Evolutionary conservation across 2,113 vertebrate genomes (phyloP).

Genomic region (Ursus arctos): DNA sequence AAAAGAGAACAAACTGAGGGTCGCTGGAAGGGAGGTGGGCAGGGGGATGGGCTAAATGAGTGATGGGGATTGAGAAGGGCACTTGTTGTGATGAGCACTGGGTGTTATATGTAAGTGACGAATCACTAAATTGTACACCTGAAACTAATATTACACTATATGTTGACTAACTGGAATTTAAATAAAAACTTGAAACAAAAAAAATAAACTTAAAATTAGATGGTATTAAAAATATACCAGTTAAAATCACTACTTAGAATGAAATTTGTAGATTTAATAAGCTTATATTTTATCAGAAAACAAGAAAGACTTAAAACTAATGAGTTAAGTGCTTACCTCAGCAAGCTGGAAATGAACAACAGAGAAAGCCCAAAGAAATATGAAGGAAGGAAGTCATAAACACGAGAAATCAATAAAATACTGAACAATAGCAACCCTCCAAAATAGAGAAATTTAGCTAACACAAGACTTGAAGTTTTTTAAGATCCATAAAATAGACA

Average conservation of each 20-base stretch:
- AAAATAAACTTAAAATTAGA: constrained; percentile 42
- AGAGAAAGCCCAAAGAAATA: constrained; percentile 27
- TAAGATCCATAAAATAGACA: neutral
- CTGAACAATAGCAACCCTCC: neutral
- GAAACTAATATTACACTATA: neutral
- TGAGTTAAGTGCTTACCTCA: neutral
- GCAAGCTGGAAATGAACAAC: constrained; percentile 22
- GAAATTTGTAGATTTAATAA: constrained; percentile 48
- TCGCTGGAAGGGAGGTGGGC: neutral
- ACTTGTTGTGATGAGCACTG: neutral
- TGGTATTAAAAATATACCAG: neutral
- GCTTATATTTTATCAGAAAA: neutral
- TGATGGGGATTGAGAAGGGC: neutral
- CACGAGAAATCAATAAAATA: constrained; percentile 39
- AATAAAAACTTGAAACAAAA: neutral
- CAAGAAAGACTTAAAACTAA: neutral
- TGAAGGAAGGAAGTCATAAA: neutral
- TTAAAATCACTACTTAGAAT: constrained; percentile 15
- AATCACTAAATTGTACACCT: neutral
- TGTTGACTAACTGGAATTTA: neutral
- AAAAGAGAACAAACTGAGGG: neutral
- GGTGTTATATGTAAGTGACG: neutral
- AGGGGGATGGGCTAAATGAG: neutral
- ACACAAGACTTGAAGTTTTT: neutral
- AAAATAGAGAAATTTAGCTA: constrained; percentile 5